Percentiles rank a stretch among this genome's conserved stretches.
phyloP scores from a whole-genome alignment of 2,797 vertebrate species.

The Gymnopithys bicolor region DNA sequence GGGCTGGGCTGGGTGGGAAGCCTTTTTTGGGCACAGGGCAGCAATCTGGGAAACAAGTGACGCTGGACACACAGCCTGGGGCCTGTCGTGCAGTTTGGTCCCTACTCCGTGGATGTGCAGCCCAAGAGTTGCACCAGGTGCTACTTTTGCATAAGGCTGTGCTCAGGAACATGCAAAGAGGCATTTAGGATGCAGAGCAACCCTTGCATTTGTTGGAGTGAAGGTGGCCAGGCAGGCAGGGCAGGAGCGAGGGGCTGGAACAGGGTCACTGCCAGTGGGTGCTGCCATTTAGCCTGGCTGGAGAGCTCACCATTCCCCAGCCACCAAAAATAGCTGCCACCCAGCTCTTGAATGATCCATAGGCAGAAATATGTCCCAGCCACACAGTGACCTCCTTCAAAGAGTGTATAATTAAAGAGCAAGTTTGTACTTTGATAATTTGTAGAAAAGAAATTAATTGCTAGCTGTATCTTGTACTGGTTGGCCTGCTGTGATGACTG shows the following conservation, averaged over 20 bases:
- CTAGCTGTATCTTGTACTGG: neutral
- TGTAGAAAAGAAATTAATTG: constrained; percentile 27
- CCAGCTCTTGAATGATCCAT: neutral
- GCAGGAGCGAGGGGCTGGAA: neutral
- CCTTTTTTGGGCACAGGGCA: neutral
- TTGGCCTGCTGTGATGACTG: neutral
- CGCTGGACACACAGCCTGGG: accelerated
- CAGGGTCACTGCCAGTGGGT: neutral
- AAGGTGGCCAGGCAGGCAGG: neutral
- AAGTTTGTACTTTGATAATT: constrained; percentile 16
- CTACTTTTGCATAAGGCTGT: neutral
- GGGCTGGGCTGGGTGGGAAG: neutral
- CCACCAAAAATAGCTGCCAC: neutral
- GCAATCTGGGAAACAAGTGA: neutral
- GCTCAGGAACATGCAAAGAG: neutral
- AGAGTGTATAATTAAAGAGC: neutral
- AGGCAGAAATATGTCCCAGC: neutral
- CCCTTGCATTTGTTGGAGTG: neutral
- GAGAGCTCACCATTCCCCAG: neutral
- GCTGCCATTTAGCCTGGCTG: neutral
- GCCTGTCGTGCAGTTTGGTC: accelerated
- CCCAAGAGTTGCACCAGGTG: neutral
- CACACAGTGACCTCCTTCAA: neutral
- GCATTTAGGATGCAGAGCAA: neutral
- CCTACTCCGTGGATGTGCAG: neutral